Evolutionary conservation across 2,888 invertebrate genomes (phyloP).

Genomic region (Agriotes lineatus): DNA sequence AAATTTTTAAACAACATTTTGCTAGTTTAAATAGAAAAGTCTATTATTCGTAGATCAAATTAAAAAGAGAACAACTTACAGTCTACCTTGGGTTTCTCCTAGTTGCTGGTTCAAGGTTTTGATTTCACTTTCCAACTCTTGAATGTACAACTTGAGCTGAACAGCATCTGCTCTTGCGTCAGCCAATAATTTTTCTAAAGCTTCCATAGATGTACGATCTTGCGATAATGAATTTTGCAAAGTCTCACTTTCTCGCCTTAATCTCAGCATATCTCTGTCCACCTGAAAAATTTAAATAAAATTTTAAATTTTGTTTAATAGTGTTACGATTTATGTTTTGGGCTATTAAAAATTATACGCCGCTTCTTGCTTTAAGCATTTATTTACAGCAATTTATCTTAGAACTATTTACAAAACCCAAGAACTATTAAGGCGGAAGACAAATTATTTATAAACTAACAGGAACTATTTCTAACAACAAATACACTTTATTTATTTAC

Average conservation of each 20-base stretch:
- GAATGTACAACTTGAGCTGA: conserved; percentile 72
- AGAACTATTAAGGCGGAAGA: too few relatives aligned
- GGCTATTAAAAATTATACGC: background rate
- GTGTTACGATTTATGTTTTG: conserved; percentile 4
- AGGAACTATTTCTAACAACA: too few relatives aligned
- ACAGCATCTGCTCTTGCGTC: conserved; percentile 73
- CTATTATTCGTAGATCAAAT: background rate
- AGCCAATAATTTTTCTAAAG: conserved; percentile 71
- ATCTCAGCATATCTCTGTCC: conserved; percentile 66
- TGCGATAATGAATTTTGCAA: conserved; percentile 65
- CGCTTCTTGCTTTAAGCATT: too few relatives aligned
- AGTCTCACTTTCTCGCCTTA: conserved; percentile 65
- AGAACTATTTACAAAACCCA: too few relatives aligned
- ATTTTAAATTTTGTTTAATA: background rate
- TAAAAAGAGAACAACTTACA: conserved; percentile 64
- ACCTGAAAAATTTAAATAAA: conserved; percentile 61
- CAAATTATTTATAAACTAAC: too few relatives aligned
- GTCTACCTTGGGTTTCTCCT: conserved; percentile 66
- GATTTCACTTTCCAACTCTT: conserved; percentile 76
- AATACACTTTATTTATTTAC: too few relatives aligned
- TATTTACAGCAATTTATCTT: too few relatives aligned
- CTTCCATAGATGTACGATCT: conserved; percentile 67
- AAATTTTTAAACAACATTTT: background rate
- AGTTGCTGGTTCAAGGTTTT: conserved; percentile 70
- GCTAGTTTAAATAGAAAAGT: background rate